Evolutionary conservation across 2,113 vertebrate genomes (phyloP).

Genomic region (Lepus americanus): DNA sequence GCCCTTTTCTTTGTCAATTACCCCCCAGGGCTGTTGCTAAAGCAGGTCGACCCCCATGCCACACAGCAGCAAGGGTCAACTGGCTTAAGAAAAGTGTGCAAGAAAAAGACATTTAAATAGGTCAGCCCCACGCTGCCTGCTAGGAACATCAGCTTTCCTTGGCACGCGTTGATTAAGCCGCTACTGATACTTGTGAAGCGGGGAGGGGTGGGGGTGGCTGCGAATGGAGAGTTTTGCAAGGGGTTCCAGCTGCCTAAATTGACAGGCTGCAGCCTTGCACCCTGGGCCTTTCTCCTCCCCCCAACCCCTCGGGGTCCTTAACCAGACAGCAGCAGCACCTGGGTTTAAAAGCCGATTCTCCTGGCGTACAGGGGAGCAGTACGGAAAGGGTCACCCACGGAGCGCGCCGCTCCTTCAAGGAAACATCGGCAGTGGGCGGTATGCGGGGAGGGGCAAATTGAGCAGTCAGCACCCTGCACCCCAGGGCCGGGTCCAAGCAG

Average conservation of each 20-base stretch:
- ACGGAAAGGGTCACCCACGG: background rate
- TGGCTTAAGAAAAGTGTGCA: background rate
- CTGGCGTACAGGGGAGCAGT: accelerated
- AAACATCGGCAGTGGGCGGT: accelerated
- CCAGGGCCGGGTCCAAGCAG: accelerated
- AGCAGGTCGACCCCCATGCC: background rate
- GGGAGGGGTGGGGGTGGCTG: too few relatives aligned
- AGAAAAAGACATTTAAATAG: background rate
- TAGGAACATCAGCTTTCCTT: accelerated
- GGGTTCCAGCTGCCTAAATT: background rate
- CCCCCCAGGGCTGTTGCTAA: too few relatives aligned
- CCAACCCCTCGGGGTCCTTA: accelerated
- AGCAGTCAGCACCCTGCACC: too few relatives aligned
- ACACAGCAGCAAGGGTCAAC: background rate
- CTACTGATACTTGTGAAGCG: background rate
- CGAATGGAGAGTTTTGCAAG: background rate
- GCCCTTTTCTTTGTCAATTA: too few relatives aligned
- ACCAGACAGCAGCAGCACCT: background rate
- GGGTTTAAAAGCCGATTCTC: background rate
- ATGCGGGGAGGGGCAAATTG: background rate
- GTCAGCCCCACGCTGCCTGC: accelerated
- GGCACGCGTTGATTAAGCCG: background rate
- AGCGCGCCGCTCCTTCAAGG: background rate
- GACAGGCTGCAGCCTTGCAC: background rate
- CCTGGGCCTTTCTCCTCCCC: accelerated